Evolutionary conservation across 1,140 invertebrate genomes (phyloP), one percentile per base, ranked within the genome.

Genomic region (Apis laboriosa): DNA sequence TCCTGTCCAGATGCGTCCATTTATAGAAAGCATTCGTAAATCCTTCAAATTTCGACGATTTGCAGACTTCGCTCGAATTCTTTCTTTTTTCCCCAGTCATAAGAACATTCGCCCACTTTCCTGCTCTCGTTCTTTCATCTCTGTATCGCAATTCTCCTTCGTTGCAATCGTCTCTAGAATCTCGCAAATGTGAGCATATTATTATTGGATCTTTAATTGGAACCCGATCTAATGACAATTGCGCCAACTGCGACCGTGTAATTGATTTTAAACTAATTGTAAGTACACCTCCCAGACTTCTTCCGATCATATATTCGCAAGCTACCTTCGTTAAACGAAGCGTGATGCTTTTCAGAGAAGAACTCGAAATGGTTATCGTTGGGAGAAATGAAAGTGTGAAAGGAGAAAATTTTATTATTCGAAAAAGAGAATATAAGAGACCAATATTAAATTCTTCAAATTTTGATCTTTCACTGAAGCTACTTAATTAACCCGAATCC

Each of bases 211-310:
- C 53, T 77, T 83, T 84, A 80, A 87, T 74, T 76, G 71, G 53
- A 17, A 8, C 15, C 17, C 1, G n/a, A 74, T 72, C n/a, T 86
- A 80, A 77, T 64, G 53, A 56, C 34, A n/a, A 68, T 19, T 15
- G 15, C 49, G 67, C 13, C 5, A 55, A 55, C 67, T 58, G 61
- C 71, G 60, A 83, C 74, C 60, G 77, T 43, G n/a, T 79, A 87
- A 87, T 87, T 87, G 86, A 86, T 87, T 83, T 83, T 72, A 79
- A 83, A 64, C 11, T 84, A 87, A 87, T 86, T 80, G n/a, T 56
- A 70, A 66, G 13, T 11, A 43, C 28, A 15, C 15, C 13, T 7
- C 15, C 7, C 34, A 43, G 28, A 60, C 56, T 61, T 34, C 5
- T n/a, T 7, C 34, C 55, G 17, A 63, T 76, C 55, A 55, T 43